A percentile compares a stretch with the other conserved stretches of the same genome.
phyloP scores from a whole-genome alignment of 2,888 invertebrate species.

The Chalcis sispes region DNA sequence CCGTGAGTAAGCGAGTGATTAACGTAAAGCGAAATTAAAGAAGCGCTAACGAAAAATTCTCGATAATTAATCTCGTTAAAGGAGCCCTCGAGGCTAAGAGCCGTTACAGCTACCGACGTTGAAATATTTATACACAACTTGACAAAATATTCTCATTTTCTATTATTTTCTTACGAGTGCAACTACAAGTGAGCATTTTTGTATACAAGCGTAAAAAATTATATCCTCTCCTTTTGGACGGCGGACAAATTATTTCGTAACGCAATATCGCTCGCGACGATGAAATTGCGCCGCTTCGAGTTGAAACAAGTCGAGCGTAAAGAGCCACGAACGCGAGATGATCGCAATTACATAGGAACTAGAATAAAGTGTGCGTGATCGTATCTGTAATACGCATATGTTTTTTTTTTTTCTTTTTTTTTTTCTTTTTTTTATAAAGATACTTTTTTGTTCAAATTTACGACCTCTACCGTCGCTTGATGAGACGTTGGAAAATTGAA shows the following conservation, averaged over 20 bases:
- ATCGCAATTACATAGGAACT: not conserved
- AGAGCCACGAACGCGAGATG: not conserved
- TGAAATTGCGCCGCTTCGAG: slow-evolving; percentile 7
- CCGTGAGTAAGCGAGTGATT: no score
- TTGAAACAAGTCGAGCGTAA: not conserved
- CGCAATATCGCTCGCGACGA: not conserved
- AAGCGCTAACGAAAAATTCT: no score
- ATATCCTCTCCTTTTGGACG: not conserved
- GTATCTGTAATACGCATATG: not conserved
- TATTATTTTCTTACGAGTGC: not conserved
- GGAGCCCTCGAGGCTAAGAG: no score
- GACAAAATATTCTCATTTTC: not conserved
- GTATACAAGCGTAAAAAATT: not conserved
- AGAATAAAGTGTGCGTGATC: not conserved
- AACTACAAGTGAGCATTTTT: not conserved
- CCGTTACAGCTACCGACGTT: no score
- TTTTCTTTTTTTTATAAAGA: no score
- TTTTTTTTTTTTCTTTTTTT: no score
- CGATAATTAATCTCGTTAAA: no score
- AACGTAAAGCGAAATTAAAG: no score
- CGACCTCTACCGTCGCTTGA: no score
- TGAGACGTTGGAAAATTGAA: no score
- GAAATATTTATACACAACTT: not conserved
- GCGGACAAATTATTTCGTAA: slow-evolving; percentile 5
- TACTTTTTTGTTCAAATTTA: no score